phyloP scores from a whole-genome alignment of 1,140 invertebrate species.

The Dinoponera quadriceps region DNA sequence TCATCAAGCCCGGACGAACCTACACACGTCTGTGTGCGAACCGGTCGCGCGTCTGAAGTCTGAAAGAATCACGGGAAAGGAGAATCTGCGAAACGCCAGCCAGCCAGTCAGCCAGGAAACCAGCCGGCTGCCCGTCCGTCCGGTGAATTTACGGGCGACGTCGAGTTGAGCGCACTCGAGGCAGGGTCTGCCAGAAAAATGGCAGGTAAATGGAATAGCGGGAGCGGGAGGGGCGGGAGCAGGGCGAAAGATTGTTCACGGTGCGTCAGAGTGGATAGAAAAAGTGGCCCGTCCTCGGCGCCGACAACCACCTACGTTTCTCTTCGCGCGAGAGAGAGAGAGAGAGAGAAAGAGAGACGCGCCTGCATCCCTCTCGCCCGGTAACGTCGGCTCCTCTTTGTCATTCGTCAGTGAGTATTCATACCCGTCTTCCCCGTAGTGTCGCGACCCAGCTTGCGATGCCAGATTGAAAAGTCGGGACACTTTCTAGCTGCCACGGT shows the following conservation, averaged over 20 bases:
- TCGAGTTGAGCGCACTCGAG: slow-evolving; percentile 45
- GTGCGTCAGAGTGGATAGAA: slow-evolving; percentile 24
- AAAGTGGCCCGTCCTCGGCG: slow-evolving; percentile 45
- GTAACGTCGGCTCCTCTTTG: slow-evolving; percentile 15
- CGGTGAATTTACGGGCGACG: slow-evolving; percentile 49
- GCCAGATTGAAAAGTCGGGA: slow-evolving; percentile 26
- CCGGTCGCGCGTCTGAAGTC: slow-evolving; percentile 10
- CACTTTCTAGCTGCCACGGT: not conserved
- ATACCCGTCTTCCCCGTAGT: slow-evolving; percentile 1
- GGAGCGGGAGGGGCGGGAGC: not conserved
- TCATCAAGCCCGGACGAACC: too few relatives aligned
- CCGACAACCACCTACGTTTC: slow-evolving; percentile 58
- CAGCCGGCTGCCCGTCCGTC: slow-evolving; percentile 16
- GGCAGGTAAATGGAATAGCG: slow-evolving; percentile 44
- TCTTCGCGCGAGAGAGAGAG: too few relatives aligned
- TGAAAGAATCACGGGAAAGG: slow-evolving; percentile 31
- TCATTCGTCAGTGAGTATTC: slow-evolving; percentile 38
- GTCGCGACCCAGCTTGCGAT: not conserved
- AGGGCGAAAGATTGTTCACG: slow-evolving; percentile 39
- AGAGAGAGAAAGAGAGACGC: too few relatives aligned
- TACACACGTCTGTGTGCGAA: not conserved
- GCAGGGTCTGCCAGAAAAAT: slow-evolving; percentile 50
- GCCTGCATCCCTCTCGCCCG: slow-evolving; percentile 25
- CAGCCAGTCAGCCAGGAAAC: not conserved
- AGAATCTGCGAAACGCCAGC: slow-evolving; percentile 40